Conservation (phyloP, 2,797 vertebrate species). For the Hybognathus amarus region DNA sequence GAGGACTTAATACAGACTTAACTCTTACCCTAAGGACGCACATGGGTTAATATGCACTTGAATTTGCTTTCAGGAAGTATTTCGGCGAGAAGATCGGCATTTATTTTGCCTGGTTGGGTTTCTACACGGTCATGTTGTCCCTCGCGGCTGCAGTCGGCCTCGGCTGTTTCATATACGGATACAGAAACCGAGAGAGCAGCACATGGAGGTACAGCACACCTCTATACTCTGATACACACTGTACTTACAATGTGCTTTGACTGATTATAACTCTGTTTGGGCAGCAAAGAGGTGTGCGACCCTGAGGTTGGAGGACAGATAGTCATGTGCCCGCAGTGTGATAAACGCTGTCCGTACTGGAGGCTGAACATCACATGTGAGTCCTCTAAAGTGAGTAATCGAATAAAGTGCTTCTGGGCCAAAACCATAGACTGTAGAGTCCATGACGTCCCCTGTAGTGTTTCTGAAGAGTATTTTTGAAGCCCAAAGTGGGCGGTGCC, state of each 20-base stretch:
- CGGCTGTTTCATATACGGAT: slow-evolving; percentile 91
- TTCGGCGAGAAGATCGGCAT: slow-evolving; percentile 97
- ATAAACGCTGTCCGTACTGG: slow-evolving; percentile 90
- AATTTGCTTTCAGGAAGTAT: slow-evolving; percentile 83
- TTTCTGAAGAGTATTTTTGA: too few species aligned
- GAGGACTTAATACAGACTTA: too few species aligned
- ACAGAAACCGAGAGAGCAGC: slow-evolving; percentile 83
- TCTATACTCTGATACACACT: neutral
- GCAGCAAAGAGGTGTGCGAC: slow-evolving; percentile 91
- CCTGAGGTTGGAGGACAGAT: slow-evolving; percentile 86
- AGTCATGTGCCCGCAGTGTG: slow-evolving; percentile 97
- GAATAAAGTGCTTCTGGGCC: neutral
- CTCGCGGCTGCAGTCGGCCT: slow-evolving; percentile 90
- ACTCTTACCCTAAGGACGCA: too few species aligned
- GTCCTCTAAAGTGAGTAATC: slow-evolving; percentile 84
- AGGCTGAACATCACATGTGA: slow-evolving; percentile 89
- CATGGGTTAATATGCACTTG: neutral
- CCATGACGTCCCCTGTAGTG: too few species aligned
- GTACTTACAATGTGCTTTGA: neutral
- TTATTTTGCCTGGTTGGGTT: slow-evolving; percentile 98
- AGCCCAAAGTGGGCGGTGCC: too few species aligned
- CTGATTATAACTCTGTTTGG: neutral
- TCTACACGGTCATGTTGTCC: slow-evolving; percentile 96
- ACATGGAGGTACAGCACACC: slow-evolving; percentile 76
- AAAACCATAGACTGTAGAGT: neutral